Evolutionary conservation across 2,113 vertebrate genomes (phyloP).

Genomic region (Actinemys pallida): DNA sequence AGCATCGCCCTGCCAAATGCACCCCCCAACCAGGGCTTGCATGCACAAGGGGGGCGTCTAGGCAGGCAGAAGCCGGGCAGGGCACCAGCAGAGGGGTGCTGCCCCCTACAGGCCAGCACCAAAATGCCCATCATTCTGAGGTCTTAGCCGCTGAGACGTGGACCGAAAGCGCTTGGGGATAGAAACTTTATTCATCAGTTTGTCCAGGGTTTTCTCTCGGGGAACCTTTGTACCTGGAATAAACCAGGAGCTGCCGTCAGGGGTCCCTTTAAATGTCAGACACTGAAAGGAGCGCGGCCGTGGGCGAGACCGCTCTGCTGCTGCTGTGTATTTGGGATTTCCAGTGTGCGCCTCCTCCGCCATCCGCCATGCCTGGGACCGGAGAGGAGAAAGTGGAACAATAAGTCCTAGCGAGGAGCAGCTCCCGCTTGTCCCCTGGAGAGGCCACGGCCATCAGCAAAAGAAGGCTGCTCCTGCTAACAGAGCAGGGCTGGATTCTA

Average conservation of each 20-base stretch:
- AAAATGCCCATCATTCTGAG: neutral
- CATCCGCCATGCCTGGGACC: neutral
- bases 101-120: neutral
- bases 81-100: neutral
- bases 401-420: neutral
- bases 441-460: neutral
- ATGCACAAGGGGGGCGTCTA: neutral
- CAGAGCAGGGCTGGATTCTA: too few relatives aligned
- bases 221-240: neutral
- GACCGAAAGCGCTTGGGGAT: neutral
- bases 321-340: neutral
- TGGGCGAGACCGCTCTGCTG: neutral
- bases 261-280: neutral
- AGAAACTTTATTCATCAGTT: neutral
- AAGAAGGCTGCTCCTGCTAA: too few relatives aligned
- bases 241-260: rapidly evolving
- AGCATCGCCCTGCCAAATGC: neutral
- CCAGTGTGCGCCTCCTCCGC: neutral
- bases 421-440: neutral
- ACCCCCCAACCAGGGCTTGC: neutral
- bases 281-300: neutral
- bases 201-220: neutral
- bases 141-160: neutral
- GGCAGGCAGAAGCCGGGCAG: neutral
- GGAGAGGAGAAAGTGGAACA: neutral